Evolutionary conservation across 2,113 vertebrate genomes (phyloP).

Genomic region (Haemorhous mexicanus): DNA sequence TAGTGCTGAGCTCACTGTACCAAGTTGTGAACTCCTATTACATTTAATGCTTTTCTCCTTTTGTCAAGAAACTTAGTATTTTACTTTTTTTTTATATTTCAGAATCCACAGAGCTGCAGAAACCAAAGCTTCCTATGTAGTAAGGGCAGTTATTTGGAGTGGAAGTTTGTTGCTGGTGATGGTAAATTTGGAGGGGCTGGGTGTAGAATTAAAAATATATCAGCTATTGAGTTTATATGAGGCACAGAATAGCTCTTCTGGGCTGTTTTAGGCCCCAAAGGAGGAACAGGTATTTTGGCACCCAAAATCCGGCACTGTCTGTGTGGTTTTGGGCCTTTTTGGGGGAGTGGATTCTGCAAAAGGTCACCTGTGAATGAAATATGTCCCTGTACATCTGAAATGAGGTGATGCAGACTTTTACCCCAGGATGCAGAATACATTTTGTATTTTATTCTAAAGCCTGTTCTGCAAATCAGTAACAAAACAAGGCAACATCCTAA

Average conservation of each 20-base stretch:
- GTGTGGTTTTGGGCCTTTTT: not conserved
- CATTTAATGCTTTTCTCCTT: not conserved
- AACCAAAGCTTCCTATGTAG: not conserved
- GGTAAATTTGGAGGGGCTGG: not conserved
- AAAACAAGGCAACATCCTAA: not conserved
- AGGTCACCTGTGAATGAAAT: not conserved
- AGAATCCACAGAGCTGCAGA: not conserved
- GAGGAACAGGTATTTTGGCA: not conserved
- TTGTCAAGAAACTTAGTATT: not conserved
- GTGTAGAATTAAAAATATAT: not conserved
- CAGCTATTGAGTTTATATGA: not conserved
- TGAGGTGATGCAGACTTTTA: not conserved
- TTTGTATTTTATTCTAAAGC: not conserved
- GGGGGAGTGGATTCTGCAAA: not conserved
- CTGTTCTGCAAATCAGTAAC: not conserved
- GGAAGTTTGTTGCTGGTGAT: not conserved
- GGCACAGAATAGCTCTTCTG: not conserved
- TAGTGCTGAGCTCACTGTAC: not conserved
- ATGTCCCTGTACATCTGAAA: not conserved
- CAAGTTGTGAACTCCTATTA: not conserved
- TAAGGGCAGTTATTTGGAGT: not conserved
- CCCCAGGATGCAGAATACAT: not conserved
- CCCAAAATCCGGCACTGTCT: not conserved
- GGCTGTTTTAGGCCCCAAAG: not conserved
- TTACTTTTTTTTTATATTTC: not conserved